Base-by-base conservation (phyloP, 2,797 vertebrate genomes). In the Amblyopsis hoosieri region DNA sequence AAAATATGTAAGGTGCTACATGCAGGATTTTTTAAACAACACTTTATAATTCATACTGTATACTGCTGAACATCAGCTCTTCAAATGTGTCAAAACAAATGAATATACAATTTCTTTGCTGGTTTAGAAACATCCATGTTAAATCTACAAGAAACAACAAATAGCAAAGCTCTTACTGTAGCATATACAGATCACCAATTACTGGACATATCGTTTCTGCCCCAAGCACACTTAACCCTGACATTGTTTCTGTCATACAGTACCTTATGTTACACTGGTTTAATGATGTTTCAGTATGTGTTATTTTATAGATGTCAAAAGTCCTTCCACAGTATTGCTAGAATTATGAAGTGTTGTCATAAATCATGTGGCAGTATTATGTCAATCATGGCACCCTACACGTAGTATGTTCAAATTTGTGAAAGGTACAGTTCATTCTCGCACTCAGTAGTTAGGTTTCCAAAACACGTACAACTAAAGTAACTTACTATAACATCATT, bases 331-430 rank as follows among this genome's bases (percentile, higher is more conserved):
- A 64, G 76, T 82, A 84, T 80, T 84, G 74, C 75, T 82, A 56
- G 67, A 75, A 76, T 82, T 66, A 81, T 81, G 79, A 82, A 81
- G 74, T 45, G 50, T 62, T 72, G 69, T 62, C 72, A 10, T 14
- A 47, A 31, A 57, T 74, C 17, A 76, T 78, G 82, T 86, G 82
- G 70, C 74, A 77, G 80, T 76, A 71, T 84, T 53, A 62, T 19
- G 62, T 76, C 19, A 15, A 48, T 29, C 13, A 59, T 46, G 54
- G 76, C 79, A 66, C 31, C 72, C 72, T 65, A 76, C 84, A 87
- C 76, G 75, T 67, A 84, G 83, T 82, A 84, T 84, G 78, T 80
- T 49, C 69, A 66, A 78, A 64, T 71, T 45, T 59, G 56, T 62
- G 67, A 73, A 78, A 55, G 66, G 42, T 54, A 67, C 65, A 69